A percentile compares a stretch with the other conserved stretches of the same genome.
Conservation (phyloP, 2,888 invertebrate species). For the Diarsia dahlii region DNA sequence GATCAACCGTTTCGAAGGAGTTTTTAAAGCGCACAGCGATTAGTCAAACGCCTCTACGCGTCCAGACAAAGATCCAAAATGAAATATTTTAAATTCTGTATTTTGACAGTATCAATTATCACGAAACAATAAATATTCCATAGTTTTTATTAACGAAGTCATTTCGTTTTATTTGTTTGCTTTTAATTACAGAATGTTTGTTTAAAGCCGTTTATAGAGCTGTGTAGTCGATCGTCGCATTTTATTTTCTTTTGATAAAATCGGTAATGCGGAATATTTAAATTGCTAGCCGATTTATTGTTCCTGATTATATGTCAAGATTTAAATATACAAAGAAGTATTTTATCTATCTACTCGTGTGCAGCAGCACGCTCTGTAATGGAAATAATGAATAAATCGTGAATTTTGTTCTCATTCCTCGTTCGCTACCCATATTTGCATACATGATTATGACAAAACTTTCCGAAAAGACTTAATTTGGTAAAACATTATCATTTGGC, state of each 20-base stretch:
- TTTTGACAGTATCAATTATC: conserved; percentile 55
- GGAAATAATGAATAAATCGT: conserved; percentile 54
- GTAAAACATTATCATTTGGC: conserved; percentile 67
- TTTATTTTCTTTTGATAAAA: conserved; percentile 55
- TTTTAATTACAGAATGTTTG: conserved; percentile 56
- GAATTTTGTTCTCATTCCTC: conserved; percentile 50
- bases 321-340: conserved; percentile 43
- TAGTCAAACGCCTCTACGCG: conserved; percentile 57
- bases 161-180: conserved; percentile 48
- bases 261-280: conserved; percentile 52
- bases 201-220: conserved; percentile 17
- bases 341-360: conserved; percentile 40
- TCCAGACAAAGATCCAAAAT: conserved; percentile 46
- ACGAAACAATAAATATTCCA: conserved; percentile 52
- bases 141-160: conserved; percentile 42
- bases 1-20: conserved; percentile 42
- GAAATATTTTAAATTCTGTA: conserved; percentile 44
- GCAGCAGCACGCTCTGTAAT: conserved; percentile 39
- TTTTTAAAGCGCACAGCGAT: conserved; percentile 45
- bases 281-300: conserved; percentile 50
- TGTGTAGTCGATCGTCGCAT: conserved; percentile 21
- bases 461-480: conserved; percentile 65
- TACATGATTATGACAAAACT: conserved; percentile 59
- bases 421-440: conserved; percentile 55
- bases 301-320: conserved; percentile 35